These are phyloP conservation scores for Macaria notata DNA, from an alignment of 2,888 invertebrate species.

Conservation along the genomic window DNA sequence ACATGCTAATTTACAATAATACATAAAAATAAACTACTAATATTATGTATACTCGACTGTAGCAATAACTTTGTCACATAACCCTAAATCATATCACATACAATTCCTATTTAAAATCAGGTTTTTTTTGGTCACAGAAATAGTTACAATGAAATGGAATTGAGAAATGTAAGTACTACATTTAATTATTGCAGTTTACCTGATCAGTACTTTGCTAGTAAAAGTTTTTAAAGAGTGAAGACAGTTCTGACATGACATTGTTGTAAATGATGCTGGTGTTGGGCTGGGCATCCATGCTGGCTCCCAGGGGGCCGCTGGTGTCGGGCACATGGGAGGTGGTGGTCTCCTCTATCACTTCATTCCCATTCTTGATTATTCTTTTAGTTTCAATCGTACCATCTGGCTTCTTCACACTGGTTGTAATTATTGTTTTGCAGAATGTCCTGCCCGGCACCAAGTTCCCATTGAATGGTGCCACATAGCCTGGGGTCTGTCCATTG, in stretches of 20 bases:
- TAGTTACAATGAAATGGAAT: neutral
- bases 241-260: constrained; percentile 53
- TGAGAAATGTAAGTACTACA: neutral
- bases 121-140: neutral
- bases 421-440: constrained; percentile 71
- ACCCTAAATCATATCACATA: constrained; percentile 5
- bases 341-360: constrained; percentile 67
- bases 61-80: neutral
- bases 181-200: constrained; percentile 2
- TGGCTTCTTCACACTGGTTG: constrained; percentile 68
- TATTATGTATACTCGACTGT: too few relatives aligned
- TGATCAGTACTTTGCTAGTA: constrained; percentile 39
- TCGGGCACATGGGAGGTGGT: constrained; percentile 49
- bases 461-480: constrained; percentile 51
- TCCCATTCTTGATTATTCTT: constrained; percentile 67
- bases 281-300: constrained; percentile 48
- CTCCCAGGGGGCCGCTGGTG: constrained; percentile 36
- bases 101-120: neutral
- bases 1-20: too few relatives aligned
- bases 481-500: constrained; percentile 34
- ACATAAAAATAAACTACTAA: neutral
- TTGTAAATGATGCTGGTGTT: constrained; percentile 48
- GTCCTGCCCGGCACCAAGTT: constrained; percentile 60
- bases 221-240: constrained; percentile 63
- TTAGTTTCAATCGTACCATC: constrained; percentile 70